These are phyloP conservation scores for Erebia ligea DNA, from an alignment of 2,888 invertebrate genomes.

Conservation along the genomic window DNA sequence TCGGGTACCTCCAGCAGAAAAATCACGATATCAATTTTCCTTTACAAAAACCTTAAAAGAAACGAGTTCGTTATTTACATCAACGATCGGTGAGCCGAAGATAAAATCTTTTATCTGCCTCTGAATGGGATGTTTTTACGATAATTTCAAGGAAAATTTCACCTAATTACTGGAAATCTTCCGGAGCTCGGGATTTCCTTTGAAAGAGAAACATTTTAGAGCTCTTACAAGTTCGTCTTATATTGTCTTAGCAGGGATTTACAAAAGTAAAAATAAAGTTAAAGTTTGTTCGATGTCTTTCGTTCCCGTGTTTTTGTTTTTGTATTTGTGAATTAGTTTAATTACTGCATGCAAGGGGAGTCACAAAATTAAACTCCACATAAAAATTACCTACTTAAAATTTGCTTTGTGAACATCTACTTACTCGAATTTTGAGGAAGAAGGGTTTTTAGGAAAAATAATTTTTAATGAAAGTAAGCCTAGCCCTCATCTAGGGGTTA, in stretches of 20 bases:
- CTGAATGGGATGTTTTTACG: slow-evolving; percentile 71
- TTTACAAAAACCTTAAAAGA: slow-evolving; percentile 55
- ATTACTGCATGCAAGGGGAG: not conserved
- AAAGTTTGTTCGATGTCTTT: not conserved
- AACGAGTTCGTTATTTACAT: slow-evolving; percentile 71
- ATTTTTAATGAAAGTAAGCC: no score
- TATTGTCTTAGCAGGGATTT: slow-evolving; percentile 19
- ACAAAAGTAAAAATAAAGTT: not conserved
- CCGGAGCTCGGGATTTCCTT: slow-evolving; percentile 39
- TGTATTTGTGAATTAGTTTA: not conserved
- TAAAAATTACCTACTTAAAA: no score
- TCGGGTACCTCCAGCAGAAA: slow-evolving; percentile 2
- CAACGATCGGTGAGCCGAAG: slow-evolving; percentile 60
- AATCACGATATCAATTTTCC: slow-evolving; percentile 47
- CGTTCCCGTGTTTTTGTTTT: slow-evolving; percentile 3
- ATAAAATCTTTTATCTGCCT: slow-evolving; percentile 70
- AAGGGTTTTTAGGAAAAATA: no score
- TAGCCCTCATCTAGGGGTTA: no score
- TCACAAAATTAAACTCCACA: no score
- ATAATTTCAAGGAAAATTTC: slow-evolving; percentile 66
- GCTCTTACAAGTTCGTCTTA: slow-evolving; percentile 24
- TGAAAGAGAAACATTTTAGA: slow-evolving; percentile 29
- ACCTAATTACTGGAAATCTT: slow-evolving; percentile 67
- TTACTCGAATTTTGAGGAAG: no score
- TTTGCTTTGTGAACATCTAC: no score